Base-by-base conservation (phyloP, 2,797 vertebrate species). In the Phoxinus dragarum region DNA sequence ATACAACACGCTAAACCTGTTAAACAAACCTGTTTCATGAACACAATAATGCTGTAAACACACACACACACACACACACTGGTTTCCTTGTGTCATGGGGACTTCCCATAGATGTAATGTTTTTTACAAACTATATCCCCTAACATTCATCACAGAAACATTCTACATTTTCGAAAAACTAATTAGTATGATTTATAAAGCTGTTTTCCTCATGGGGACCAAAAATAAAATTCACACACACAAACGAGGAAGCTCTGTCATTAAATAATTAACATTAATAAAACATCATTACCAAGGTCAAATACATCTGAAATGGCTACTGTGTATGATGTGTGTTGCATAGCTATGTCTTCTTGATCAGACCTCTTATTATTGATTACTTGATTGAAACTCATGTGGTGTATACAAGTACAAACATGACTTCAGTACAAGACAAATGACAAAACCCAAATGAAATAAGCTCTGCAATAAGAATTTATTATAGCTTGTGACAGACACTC, bases 401-500 rank as follows among this genome's bases (percentile, higher is more conserved):
- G 36, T 23, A 11, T 10, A 40, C 6, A 34, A 66, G 31, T 66
- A 66, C 27, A 7, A 66, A 21, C 49, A 34, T 40, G 59, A 64
- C 54, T 27, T 3, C 27, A 56, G 36, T n/a, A 44, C 17, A 36
- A 80, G 38, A 42, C 9, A 44, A 73, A n/a, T 27, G 1, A 64
- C 52, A 76, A 84, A 59, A 23, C 11, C n/a, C 5, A 21, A 72
- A 23, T 7, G 38, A 80, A 66, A 85, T 72, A 87, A 80, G 86
- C 79, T 87, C 88, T 84, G 89, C 89, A 88, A 78, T 86, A 88
- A 87, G 81, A 85, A 81, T 90, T 90, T 90, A 90, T 90, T 86
- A 88, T 59, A 89, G 73, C 81, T 67, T 87, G 80, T 90, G 88
- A 89, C 86, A 91, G 84, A 86, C 67, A 80, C 23, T 85, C 81